phyloP scores from a whole-genome alignment of 2,113 vertebrate species.

The Bujurquina vittata region DNA sequence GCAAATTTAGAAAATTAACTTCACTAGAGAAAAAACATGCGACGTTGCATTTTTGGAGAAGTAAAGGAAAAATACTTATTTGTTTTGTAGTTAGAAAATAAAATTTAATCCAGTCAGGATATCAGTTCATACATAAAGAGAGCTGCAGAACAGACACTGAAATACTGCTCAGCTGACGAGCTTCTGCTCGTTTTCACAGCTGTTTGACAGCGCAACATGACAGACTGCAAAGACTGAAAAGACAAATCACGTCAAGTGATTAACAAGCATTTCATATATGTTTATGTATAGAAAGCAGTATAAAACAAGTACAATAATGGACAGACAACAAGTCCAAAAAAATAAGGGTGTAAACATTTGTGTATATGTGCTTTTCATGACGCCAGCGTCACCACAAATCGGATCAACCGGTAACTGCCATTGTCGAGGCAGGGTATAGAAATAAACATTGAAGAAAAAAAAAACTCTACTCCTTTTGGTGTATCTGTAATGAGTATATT shows the following conservation, averaged over 20 bases:
- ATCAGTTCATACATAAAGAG: constrained; percentile 70
- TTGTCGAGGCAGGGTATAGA: constrained; percentile 68
- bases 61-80: not conserved
- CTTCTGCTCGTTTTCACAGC: constrained; percentile 63
- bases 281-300: constrained; percentile 86
- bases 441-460: constrained; percentile 59
- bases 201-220: constrained; percentile 65
- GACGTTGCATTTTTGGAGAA: not conserved
- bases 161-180: constrained; percentile 68
- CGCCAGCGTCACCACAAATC: constrained; percentile 89
- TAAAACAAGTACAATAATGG: constrained; percentile 91
- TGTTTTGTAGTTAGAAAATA: constrained; percentile 73
- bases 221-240: constrained; percentile 73
- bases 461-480: constrained; percentile 43
- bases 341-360: constrained; percentile 92
- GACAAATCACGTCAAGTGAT: constrained; percentile 91
- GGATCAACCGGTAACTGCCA: constrained; percentile 77
- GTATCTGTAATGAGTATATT: constrained; percentile 58
- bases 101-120: constrained; percentile 72
- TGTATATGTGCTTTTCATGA: constrained; percentile 90
- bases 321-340: constrained; percentile 84
- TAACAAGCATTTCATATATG: constrained; percentile 81
- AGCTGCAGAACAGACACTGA: constrained; percentile 59
- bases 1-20: not conserved
- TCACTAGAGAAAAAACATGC: not conserved